Percentiles rank a stretch among this genome's conserved stretches.
Conservation (phyloP, 2,888 invertebrate species). For the Punctoribates punctum region DNA sequence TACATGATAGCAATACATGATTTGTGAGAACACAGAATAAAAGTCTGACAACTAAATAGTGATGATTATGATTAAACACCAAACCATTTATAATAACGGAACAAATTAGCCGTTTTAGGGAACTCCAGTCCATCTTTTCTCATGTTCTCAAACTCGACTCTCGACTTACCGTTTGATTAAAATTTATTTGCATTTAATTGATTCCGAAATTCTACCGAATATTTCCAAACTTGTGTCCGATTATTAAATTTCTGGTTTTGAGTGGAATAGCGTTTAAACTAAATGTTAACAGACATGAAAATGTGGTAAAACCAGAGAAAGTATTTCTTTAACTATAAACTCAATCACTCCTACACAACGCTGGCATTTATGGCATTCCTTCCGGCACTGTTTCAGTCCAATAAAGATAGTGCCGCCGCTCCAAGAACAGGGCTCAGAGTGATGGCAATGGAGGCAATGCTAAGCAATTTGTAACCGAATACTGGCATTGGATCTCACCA, state of each 20-base stretch:
- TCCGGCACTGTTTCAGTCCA: conserved; percentile 36
- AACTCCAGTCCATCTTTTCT: conserved; percentile 3
- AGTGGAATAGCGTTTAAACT: conserved; percentile 5
- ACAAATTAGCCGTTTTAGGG: conserved; percentile 11
- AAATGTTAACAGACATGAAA: background rate
- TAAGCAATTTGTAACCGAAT: conserved; percentile 20
- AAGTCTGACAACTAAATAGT: conserved; percentile 27
- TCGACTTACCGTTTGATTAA: conserved; percentile 18
- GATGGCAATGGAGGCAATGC: background rate
- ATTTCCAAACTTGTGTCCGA: background rate
- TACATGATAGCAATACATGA: conserved; percentile 15
- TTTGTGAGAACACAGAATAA: conserved; percentile 22
- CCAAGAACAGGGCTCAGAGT: background rate
- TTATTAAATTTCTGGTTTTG: conserved; percentile 25
- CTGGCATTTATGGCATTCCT: conserved; percentile 37
- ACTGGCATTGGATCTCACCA: background rate
- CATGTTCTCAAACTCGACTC: background rate
- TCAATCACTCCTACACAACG: background rate
- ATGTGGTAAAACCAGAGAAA: conserved; percentile 28
- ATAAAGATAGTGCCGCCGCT: conserved; percentile 22
- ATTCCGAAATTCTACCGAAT: background rate
- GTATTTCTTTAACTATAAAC: conserved; percentile 30
- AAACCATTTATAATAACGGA: conserved; percentile 23
- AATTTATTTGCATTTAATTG: conserved; percentile 5
- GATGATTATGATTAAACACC: conserved; percentile 19